These are phyloP conservation scores for Cylloceria caligata DNA, from an alignment of 2,888 invertebrate species.

Conservation along the genomic window DNA sequence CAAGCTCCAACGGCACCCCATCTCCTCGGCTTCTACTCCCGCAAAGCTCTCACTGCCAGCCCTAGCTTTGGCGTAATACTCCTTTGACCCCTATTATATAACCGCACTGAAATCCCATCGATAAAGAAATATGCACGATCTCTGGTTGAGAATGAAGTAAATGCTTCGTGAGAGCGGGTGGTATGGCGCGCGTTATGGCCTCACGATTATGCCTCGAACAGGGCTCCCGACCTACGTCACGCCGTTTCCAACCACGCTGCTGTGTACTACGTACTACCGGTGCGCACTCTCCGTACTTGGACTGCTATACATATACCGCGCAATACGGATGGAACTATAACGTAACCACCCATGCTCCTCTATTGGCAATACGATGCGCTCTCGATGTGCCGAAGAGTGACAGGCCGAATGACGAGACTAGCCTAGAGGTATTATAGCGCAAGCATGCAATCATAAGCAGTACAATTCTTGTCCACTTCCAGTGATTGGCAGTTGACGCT, in stretches of 20 bases:
- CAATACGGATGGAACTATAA: slow-evolving; percentile 3
- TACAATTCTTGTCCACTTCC: neutral
- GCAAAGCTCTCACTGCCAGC: slow-evolving; percentile 36
- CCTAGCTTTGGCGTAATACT: slow-evolving; percentile 34
- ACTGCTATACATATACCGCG: slow-evolving; percentile 18
- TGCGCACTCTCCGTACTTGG: neutral
- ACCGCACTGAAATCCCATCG: slow-evolving; percentile 50
- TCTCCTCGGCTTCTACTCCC: neutral
- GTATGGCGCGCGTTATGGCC: slow-evolving; percentile 48
- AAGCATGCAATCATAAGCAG: slow-evolving; percentile 16
- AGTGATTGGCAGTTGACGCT: neutral
- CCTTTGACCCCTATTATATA: slow-evolving; percentile 53
- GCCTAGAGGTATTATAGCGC: slow-evolving; percentile 24
- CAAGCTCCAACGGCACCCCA: slow-evolving; percentile 2
- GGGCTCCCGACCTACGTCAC: slow-evolving; percentile 70
- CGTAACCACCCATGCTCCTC: slow-evolving; percentile 40
- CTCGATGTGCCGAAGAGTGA: slow-evolving; percentile 43
- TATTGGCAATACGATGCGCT: slow-evolving; percentile 60
- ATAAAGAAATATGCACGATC: slow-evolving; percentile 63
- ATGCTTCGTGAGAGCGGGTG: neutral
- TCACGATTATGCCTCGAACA: slow-evolving; percentile 51
- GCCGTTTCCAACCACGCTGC: slow-evolving; percentile 58
- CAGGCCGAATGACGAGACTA: slow-evolving; percentile 44
- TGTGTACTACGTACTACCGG: slow-evolving; percentile 26
- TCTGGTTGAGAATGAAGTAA: slow-evolving; percentile 10